A percentile compares a stretch with the other conserved stretches of the same genome.
Evolutionary conservation across 1,140 invertebrate genomes (phyloP).

Genomic region (Palaemon carinicauda): DNA sequence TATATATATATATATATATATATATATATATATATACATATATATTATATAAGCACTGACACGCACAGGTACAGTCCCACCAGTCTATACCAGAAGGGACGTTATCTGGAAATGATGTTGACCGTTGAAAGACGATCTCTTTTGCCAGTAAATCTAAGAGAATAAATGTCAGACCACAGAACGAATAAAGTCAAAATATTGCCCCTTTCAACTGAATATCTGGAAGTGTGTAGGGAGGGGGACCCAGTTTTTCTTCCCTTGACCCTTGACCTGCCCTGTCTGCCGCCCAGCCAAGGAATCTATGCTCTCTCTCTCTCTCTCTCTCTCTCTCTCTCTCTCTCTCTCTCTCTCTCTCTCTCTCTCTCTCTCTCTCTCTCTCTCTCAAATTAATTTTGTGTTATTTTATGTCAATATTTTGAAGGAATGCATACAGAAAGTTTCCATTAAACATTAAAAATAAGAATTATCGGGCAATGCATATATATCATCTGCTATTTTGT

Average conservation of each 20-base stretch:
- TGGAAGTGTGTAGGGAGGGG: not conserved
- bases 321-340: not conserved
- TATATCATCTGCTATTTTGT: not conserved
- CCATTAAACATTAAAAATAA: too few species aligned
- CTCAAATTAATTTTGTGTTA: not conserved
- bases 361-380: not conserved
- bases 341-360: not conserved
- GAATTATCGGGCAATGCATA: not conserved
- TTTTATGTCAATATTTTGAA: not conserved
- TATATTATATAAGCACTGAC: too few species aligned
- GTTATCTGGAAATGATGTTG: too few species aligned
- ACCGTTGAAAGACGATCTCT: too few species aligned
- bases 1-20: too few species aligned
- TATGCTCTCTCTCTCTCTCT: not conserved
- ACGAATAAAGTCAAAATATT: not conserved
- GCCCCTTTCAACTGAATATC: not conserved
- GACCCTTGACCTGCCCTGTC: not conserved
- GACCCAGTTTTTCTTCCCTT: slow-evolving; percentile 12
- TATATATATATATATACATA: too few species aligned
- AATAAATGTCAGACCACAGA: not conserved
- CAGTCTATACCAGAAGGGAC: too few species aligned
- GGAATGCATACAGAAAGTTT: not conserved
- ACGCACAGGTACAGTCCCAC: too few species aligned
- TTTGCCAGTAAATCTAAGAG: not conserved
- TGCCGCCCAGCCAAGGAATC: slow-evolving; percentile 3